Percentiles rank a stretch among this genome's conserved stretches.
Conservation (phyloP, 1,140 invertebrate genomes). For the Trachymyrmex cornetzi region DNA sequence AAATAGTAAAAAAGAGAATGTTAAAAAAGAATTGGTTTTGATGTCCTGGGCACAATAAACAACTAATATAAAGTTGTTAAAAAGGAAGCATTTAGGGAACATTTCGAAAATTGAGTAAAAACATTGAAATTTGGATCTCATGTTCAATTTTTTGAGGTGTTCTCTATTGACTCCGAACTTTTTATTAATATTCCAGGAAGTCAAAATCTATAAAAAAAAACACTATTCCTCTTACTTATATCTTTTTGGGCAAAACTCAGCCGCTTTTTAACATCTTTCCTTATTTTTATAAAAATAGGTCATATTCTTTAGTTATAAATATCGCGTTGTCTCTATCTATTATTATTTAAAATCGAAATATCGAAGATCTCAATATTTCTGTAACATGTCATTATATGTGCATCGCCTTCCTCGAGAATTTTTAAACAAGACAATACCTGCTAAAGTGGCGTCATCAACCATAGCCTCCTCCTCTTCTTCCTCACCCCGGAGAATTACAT, state of each 20-base stretch:
- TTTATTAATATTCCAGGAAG: too few relatives aligned
- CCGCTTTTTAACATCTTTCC: not conserved
- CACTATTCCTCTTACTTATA: too few relatives aligned
- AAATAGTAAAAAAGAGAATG: not conserved
- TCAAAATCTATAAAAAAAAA: too few relatives aligned
- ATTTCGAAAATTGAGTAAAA: too few relatives aligned
- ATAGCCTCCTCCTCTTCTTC: constrained; percentile 31
- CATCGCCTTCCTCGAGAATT: not conserved
- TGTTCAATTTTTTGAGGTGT: too few relatives aligned
- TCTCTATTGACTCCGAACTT: too few relatives aligned
- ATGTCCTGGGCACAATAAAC: too few relatives aligned
- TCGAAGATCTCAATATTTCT: not conserved
- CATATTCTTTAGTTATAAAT: not conserved
- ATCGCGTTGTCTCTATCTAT: not conserved
- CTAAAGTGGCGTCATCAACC: constrained; percentile 35
- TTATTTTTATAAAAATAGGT: not conserved
- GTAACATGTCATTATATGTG: not conserved
- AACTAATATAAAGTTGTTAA: too few relatives aligned
- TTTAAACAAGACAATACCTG: constrained; percentile 56
- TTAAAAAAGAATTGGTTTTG: too few relatives aligned
- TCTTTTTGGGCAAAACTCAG: too few relatives aligned
- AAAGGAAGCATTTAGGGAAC: too few relatives aligned
- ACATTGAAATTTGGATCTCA: too few relatives aligned
- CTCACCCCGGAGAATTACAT: constrained; percentile 1
- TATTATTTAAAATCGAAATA: not conserved